Evolutionary conservation across 2,113 vertebrate genomes (phyloP), one percentile per base, ranked within the genome.

Genomic region (Plestiodon gilberti): DNA sequence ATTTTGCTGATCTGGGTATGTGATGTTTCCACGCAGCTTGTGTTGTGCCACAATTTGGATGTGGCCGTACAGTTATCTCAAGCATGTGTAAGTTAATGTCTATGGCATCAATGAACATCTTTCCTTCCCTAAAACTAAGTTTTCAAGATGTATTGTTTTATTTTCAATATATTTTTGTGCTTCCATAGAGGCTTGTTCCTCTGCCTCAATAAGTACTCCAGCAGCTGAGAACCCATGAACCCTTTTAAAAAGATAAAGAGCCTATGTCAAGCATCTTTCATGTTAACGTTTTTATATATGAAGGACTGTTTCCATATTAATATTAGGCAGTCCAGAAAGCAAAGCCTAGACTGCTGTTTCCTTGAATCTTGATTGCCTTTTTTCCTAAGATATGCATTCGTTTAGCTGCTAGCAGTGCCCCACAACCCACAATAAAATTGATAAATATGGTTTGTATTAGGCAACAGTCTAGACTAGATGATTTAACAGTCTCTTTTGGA

Each of bases 361-460:
- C 67, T 59, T 73, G 22, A 57, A 59, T 64, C 67, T 20, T 86
- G 33, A n/a, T 55, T 57, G 28, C 35, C n/a, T 73, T 81, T n/a
- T 48, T 11, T 1, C 38, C 23, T 13, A 61, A 59, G n/a, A 35
- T 83, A 15, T 83, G 57, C 7, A 61, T 14, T 69, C n/a, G 57
- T 62, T 62, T 74, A 52, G 40, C 67, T 73, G 55, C 15, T 25
- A 71, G 10, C 18, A 86, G 33, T 81, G n/a, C 17, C 43, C 43
- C 43, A 48, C 43, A 48, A 48, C 43, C 43, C 40, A 81, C 8
- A 30, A 43, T 20, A 38, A n/a, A 15, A 38, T 25, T 62, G 77
- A 86, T 52, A 64, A 81, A 81, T 81, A 30, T 75, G 57, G 48
- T 81, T 86, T 86, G 59, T 78, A 52, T 75, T 74, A 81, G 23